A percentile compares a stretch with the other conserved stretches of the same genome.
Conservation (phyloP, 2,888 invertebrate genomes). For the Argyra leucocephala region DNA sequence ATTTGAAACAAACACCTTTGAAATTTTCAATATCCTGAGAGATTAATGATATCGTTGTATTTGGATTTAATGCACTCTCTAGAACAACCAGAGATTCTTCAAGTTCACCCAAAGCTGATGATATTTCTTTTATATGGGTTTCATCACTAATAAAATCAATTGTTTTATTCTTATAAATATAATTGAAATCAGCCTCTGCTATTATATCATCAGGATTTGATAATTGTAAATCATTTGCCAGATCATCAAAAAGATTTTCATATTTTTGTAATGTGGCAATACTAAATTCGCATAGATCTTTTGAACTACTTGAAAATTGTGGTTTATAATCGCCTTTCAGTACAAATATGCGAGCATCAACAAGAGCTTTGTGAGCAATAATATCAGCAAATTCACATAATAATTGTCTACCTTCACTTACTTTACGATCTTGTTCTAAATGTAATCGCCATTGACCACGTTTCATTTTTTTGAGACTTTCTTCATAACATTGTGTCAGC, state of each 20-base stretch:
- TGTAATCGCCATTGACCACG: constrained; percentile 44
- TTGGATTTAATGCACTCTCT: constrained; percentile 28
- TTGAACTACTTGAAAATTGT: not conserved
- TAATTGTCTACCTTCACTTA: constrained; percentile 45
- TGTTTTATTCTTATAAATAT: constrained; percentile 35
- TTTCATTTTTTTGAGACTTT: constrained; percentile 52
- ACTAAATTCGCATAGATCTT: constrained; percentile 23
- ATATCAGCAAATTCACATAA: constrained; percentile 60
- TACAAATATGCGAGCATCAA: constrained; percentile 65
- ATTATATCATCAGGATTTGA: constrained; percentile 35
- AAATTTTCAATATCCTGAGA: constrained; percentile 39
- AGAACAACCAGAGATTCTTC: constrained; percentile 33
- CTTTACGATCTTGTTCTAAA: constrained; percentile 45
- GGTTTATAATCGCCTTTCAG: constrained; percentile 49
- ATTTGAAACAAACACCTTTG: constrained; percentile 50
- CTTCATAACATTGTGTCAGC: constrained; percentile 58
- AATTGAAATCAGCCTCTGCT: constrained; percentile 38
- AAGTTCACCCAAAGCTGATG: constrained; percentile 32
- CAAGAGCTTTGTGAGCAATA: constrained; percentile 62
- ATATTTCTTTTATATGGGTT: constrained; percentile 32
- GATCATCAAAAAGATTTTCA: constrained; percentile 36
- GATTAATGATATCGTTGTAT: constrained; percentile 29
- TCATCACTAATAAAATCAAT: constrained; percentile 34
- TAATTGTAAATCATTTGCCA: constrained; percentile 34
- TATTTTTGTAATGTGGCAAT: constrained; percentile 34